Evolutionary conservation across 1,140 invertebrate species (phyloP).

Genomic region (Drosophila bifasciata): DNA sequence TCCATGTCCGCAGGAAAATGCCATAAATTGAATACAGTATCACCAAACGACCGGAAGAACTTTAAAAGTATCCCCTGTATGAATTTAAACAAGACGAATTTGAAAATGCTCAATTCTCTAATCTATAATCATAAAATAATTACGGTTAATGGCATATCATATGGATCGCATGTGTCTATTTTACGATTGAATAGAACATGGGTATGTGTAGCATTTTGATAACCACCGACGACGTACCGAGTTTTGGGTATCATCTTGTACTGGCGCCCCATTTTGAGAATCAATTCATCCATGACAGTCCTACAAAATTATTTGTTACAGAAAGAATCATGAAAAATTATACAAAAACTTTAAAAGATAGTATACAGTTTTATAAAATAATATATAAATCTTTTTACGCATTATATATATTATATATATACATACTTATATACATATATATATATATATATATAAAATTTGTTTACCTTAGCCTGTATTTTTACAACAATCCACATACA

Average conservation of each 20-base stretch:
- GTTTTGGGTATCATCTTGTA: slow-evolving; percentile 90
- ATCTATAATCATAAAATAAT: slow-evolving; percentile 72
- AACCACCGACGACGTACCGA: slow-evolving; percentile 88
- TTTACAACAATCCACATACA: too few species aligned
- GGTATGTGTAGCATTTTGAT: slow-evolving; percentile 91
- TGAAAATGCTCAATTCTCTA: background rate
- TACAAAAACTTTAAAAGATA: background rate
- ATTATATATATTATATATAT: too few species aligned
- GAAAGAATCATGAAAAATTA: background rate
- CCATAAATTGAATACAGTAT: slow-evolving; percentile 87
- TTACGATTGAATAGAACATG: slow-evolving; percentile 89
- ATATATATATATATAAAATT: too few species aligned
- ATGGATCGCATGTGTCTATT: slow-evolving; percentile 92
- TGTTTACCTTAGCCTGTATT: too few species aligned
- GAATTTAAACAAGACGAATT: background rate
- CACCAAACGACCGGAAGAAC: slow-evolving; percentile 91
- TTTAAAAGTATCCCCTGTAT: slow-evolving; percentile 90
- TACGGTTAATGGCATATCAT: slow-evolving; percentile 90
- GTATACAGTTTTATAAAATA: background rate
- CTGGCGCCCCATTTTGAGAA: slow-evolving; percentile 87
- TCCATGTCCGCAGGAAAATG: slow-evolving; percentile 87
- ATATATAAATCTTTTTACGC: too few species aligned
- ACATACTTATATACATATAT: too few species aligned
- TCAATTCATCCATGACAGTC: slow-evolving; percentile 90
- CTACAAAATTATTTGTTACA: slow-evolving; percentile 84